A percentile compares a stretch with the other conserved stretches of the same genome.
Conservation (phyloP, 2,888 invertebrate species). For the Plebejus anna region DNA sequence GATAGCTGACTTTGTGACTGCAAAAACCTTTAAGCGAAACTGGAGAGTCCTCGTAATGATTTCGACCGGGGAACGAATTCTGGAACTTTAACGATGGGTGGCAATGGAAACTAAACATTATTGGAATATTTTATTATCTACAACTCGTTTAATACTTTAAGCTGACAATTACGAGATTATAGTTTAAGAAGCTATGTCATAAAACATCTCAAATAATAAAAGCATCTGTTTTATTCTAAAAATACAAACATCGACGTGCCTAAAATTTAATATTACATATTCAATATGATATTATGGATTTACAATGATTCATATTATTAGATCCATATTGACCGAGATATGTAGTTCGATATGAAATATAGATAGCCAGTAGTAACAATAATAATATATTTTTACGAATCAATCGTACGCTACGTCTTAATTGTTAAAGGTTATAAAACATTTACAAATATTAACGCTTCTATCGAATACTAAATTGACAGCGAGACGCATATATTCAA, state of each 20-base stretch:
- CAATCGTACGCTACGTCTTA: conserved; percentile 29
- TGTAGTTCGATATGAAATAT: conserved; percentile 22
- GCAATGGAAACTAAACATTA: conserved; percentile 31
- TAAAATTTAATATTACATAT: conserved; percentile 15
- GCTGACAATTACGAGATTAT: conserved; percentile 30
- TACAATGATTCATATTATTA: neutral
- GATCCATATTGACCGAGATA: conserved; percentile 18
- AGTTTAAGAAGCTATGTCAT: conserved; percentile 25
- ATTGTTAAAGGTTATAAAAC: conserved; percentile 28
- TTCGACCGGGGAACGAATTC: conserved; percentile 28
- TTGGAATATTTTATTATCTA: conserved; percentile 31
- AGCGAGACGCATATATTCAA: conserved; percentile 51
- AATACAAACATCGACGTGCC: conserved; percentile 17
- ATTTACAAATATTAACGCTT: conserved; percentile 29
- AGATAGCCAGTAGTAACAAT: conserved; percentile 21
- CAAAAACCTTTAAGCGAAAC: conserved; percentile 38
- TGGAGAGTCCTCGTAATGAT: conserved; percentile 35
- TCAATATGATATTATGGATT: neutral
- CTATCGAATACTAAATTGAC: conserved; percentile 38
- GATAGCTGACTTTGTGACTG: conserved; percentile 45
- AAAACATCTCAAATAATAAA: conserved; percentile 14
- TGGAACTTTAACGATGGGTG: neutral
- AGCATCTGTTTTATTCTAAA: conserved; percentile 21
- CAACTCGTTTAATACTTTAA: conserved; percentile 23
- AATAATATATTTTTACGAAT: conserved; percentile 16